A percentile compares a stretch with the other conserved stretches of the same genome.
Evolutionary conservation across 2,888 invertebrate genomes (phyloP).

Genomic region (Stegana nigrithorax): DNA sequence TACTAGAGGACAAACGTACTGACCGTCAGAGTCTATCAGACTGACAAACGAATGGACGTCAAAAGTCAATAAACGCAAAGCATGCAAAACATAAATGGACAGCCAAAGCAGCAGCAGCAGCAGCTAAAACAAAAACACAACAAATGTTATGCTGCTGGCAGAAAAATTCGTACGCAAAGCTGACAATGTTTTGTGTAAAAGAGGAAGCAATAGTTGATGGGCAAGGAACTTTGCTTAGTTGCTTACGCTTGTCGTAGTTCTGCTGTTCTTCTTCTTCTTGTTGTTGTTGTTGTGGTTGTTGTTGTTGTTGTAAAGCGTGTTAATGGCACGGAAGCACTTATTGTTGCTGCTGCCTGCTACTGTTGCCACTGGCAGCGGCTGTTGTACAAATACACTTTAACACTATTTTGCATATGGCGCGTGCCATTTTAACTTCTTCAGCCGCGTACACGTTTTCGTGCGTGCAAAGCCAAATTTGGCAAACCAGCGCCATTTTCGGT

Average conservation of each 20-base stretch:
- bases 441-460: no score
- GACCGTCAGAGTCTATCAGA: no score
- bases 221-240: constrained; percentile 54
- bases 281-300: constrained; percentile 27
- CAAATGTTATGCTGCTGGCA: not conserved
- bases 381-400: constrained; percentile 20
- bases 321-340: constrained; percentile 58
- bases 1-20: no score
- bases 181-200: constrained; percentile 16
- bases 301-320: constrained; percentile 43
- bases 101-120: no score
- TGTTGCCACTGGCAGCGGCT: no score
- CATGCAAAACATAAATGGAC: constrained; percentile 21
- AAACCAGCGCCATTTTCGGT: constrained; percentile 12
- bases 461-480: constrained; percentile 57
- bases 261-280: constrained; percentile 26
- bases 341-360: not conserved
- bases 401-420: constrained; percentile 57
- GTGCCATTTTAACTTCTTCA: constrained; percentile 42
- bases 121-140: constrained; percentile 44
- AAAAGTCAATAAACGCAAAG: constrained; percentile 45
- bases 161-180: constrained; percentile 14
- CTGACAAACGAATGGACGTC: constrained; percentile 18
- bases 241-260: no score
- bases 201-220: constrained; percentile 3